These are phyloP conservation scores for Premnoplex brunnescens DNA, from an alignment of 2,797 vertebrate genomes.

Conservation along the genomic window DNA sequence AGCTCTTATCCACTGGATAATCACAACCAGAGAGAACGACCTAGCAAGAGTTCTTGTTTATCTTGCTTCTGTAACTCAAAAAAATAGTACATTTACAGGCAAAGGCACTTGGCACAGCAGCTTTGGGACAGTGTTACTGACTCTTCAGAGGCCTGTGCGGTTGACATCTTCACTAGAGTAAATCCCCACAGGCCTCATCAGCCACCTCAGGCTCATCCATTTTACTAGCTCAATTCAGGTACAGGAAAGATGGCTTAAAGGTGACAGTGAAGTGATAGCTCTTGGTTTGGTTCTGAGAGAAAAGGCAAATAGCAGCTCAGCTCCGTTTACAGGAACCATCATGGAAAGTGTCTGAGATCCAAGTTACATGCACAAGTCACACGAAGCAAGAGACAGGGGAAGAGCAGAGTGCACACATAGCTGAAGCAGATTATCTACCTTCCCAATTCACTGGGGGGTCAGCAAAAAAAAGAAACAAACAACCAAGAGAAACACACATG, in stretches of 20 bases:
- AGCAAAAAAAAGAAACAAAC: conserved; percentile 35
- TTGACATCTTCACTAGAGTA: neutral
- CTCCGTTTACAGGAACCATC: conserved; percentile 17
- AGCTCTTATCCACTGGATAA: neutral
- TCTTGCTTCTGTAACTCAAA: neutral
- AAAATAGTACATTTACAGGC: neutral
- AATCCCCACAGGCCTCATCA: neutral
- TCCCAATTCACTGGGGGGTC: conserved; percentile 73
- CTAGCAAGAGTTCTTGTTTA: neutral
- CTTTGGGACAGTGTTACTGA: neutral
- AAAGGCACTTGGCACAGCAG: neutral
- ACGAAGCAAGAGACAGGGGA: conserved; percentile 41
- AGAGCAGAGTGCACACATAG: conserved; percentile 56
- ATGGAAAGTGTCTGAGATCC: conserved; percentile 59
- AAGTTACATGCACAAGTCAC: conserved; percentile 70
- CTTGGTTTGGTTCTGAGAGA: conserved; percentile 52
- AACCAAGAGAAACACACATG: conserved; percentile 65
- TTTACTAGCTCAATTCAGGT: neutral
- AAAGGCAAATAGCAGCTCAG: conserved; percentile 61
- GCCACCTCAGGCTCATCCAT: neutral
- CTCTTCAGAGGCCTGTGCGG: neutral
- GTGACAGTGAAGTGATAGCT: conserved; percentile 58
- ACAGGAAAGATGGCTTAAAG: conserved; percentile 7
- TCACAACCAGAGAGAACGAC: neutral
- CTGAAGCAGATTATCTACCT: conserved; percentile 72